Evolutionary conservation across 2,888 invertebrate genomes (phyloP).

Genomic region (Oligia fasciuncula): DNA sequence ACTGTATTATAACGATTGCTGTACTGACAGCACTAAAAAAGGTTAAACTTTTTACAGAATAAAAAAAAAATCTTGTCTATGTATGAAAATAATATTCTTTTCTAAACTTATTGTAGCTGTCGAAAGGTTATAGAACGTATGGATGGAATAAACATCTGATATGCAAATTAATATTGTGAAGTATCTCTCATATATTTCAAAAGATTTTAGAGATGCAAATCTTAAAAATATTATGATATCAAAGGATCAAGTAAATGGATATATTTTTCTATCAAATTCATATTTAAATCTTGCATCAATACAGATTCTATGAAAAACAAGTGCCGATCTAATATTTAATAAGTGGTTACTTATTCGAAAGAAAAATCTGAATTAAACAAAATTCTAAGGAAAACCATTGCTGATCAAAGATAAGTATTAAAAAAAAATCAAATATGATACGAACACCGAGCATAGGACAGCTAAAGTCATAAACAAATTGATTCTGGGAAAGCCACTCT

Average conservation of each 20-base stretch:
- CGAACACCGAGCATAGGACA: background rate
- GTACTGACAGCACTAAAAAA: slow-evolving; percentile 2
- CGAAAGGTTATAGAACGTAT: background rate
- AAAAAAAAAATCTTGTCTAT: background rate
- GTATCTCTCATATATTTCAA: background rate
- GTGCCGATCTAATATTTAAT: background rate
- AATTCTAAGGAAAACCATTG: background rate
- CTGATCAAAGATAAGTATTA: background rate
- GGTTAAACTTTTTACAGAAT: background rate
- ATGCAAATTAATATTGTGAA: slow-evolving; percentile 4
- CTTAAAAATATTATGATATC: background rate
- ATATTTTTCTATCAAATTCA: background rate
- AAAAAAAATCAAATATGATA: background rate
- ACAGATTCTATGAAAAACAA: background rate
- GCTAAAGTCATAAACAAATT: slow-evolving; percentile 42
- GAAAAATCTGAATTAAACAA: no score
- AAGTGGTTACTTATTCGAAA: background rate
- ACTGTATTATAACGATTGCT: slow-evolving; percentile 19
- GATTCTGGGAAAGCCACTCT: slow-evolving; percentile 66
- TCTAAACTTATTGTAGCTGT: background rate
- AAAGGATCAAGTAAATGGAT: background rate
- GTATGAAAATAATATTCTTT: slow-evolving; percentile 3
- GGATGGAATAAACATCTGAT: background rate
- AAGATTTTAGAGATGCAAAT: background rate
- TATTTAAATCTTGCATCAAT: background rate